A percentile compares a stretch with the other conserved stretches of the same genome.
Conservation (phyloP, 2,797 vertebrate species). For the Paguma larvata region DNA sequence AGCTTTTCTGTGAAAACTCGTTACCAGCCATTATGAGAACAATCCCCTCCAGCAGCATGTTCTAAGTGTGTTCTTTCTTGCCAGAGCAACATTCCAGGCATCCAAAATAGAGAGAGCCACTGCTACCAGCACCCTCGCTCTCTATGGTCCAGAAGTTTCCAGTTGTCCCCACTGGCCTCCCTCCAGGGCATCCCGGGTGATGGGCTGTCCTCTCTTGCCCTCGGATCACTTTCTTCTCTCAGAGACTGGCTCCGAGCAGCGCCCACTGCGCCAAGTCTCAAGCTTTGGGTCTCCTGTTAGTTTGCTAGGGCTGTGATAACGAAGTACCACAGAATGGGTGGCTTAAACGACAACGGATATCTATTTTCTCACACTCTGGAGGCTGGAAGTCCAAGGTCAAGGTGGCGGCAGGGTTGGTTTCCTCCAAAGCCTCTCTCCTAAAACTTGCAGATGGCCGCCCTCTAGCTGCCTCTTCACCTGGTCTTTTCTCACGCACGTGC, state of each 20-base stretch:
- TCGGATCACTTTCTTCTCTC: neutral
- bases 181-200: too few relatives aligned
- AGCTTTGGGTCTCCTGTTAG: neutral
- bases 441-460: neutral
- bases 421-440: neutral
- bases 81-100: neutral
- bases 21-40: neutral
- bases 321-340: neutral
- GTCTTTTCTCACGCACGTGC: too few relatives aligned
- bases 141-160: slow-evolving; percentile 23
- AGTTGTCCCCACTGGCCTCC: neutral
- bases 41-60: rapidly evolving
- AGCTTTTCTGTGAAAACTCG: neutral
- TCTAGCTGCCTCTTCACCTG: neutral
- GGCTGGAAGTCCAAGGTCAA: neutral
- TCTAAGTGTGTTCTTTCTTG: neutral
- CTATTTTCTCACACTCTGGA: neutral
- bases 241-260: neutral
- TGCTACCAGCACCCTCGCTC: neutral
- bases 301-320: neutral
- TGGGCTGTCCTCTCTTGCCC: neutral
- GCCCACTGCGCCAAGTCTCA: neutral
- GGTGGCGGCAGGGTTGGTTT: neutral
- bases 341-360: neutral
- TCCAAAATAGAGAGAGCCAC: neutral